Base-by-base conservation (phyloP, 2,888 invertebrate genomes). In the Azorinus chamasolen region DNA sequence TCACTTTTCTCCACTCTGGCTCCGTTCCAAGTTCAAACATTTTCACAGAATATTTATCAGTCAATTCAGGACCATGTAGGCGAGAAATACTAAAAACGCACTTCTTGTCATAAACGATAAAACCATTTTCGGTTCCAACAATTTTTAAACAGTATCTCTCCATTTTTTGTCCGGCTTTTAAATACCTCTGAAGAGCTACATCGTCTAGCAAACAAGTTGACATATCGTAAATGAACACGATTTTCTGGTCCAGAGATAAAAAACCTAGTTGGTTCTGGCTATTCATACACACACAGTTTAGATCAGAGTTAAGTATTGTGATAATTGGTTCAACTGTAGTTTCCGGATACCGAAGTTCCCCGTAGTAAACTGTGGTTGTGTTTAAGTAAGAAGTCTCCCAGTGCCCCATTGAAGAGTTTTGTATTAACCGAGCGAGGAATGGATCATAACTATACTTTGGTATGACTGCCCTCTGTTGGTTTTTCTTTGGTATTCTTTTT, bases 31-130 rank as follows among this genome's bases (percentile, higher is more conserved):
- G 12, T 14, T 14, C 27, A 22, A 53, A 12, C 37, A 32, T 22
- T 18, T 18, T 2, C 22, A 46, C 24, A 2, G 10, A 20, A 53
- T 43, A 63, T 18, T 53, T 64, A 0, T 43, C 1, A 18, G 43
- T 32, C 14, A 64, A 51, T 8, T 18, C 10, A 12, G 73, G 62
- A 16, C 66, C 66, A 12, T 22, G n/a, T 14, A 37, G 5, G 14
- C 62, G 48, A 1, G n/a, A 16, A 3, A 73, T 48, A 27, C 24
- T 41, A 12, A 62, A 27, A n/a, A 43, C 41, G 6, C 43, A 12
- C 37, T 61, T 43, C 6, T 62, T 45, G 27, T 68, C 32, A 27
- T 73, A 57, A 32, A 73, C 18, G 2, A 73, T 37, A 46, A 73
- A 73, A n/a, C 73, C 66, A n/a, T 37, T 20, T 14, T 20, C 51